These are phyloP conservation scores for Mythimna pallens DNA, from an alignment of 2,888 invertebrate species.

Conservation along the genomic window DNA sequence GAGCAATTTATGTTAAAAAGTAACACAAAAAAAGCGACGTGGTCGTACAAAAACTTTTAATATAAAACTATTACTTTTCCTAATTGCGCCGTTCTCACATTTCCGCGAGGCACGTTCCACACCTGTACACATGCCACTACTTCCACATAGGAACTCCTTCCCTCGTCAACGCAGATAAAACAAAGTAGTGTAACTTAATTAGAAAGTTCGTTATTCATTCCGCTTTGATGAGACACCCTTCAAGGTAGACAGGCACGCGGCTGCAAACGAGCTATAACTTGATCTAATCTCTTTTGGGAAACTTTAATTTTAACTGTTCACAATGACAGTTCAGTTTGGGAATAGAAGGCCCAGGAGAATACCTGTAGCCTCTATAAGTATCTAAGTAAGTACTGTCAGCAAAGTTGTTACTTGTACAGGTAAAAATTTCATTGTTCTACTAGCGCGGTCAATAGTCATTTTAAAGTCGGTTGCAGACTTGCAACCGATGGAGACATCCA, in stretches of 20 bases:
- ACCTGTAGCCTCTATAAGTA: constrained; percentile 8
- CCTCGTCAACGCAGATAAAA: constrained; percentile 56
- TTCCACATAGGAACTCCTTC: constrained; percentile 38
- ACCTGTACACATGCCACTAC: constrained; percentile 51
- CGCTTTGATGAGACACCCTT: constrained; percentile 55
- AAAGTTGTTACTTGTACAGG: not conserved
- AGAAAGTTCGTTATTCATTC: constrained; percentile 60
- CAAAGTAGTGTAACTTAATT: constrained; percentile 64
- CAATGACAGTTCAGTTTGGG: constrained; percentile 59
- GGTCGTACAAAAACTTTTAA: constrained; percentile 27
- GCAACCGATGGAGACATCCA: too few relatives aligned
- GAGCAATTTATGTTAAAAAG: not conserved
- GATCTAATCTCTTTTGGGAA: constrained; percentile 62
- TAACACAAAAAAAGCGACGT: not conserved
- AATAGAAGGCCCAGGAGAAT: constrained; percentile 30
- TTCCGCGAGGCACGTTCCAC: constrained; percentile 28
- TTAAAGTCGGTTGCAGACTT: not conserved
- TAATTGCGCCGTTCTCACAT: constrained; percentile 40
- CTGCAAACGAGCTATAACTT: constrained; percentile 56
- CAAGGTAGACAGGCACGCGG: constrained; percentile 48
- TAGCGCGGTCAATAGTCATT: not conserved
- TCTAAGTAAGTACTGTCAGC: constrained; percentile 3
- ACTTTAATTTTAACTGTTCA: constrained; percentile 61
- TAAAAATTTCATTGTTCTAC: not conserved
- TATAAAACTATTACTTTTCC: constrained; percentile 39